Evolutionary conservation across 2,797 vertebrate genomes (phyloP), one percentile per base, ranked within the genome.

Genomic region (Hyperoplus lanceolatus): DNA sequence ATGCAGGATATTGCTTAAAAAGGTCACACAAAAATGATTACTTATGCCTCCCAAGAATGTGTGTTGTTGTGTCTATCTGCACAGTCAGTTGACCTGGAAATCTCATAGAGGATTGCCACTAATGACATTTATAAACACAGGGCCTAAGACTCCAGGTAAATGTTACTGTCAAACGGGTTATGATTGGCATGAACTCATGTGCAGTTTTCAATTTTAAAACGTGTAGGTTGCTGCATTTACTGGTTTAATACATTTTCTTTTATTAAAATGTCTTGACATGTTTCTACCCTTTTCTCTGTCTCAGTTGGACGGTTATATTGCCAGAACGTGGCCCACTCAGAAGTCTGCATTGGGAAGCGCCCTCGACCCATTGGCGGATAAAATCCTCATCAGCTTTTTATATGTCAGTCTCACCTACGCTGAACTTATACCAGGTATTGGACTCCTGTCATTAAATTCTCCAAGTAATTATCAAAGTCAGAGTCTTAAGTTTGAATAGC

Each of bases 311-410:
- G 98, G 98, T 72, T 99, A 96, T 91, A 99, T 99, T 69, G 98
- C 98, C 81, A 96, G 98, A 78, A 99, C 97, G 54, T 99, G 98
- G 98, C 96, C 97, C 80, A 97, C 92, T 88, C 98, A 99, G 87
- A 99, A 99, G 87, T 99, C 98, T 0, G 98, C 96, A 4, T 74
- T 99, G 94, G 98, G 98, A 90, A 99, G 98, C 59, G 98, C 97
- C 89, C 96, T 99, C 3, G 98, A 99, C 91, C 98, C 98, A 18
- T 81, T 99, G 92, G 98, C 98, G 54, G 98, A 99, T 92, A 99
- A 99, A 95, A 97, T 99, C 70, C 97, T 99, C 78, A 98, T 99
- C 96, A 99, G 98, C 42, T 83, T 98, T 85, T 95, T 99, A 75
- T 99, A 99, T 1, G 66, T 99, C 85, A 98, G 97, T 91, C 94